Conservation (phyloP, 2,888 invertebrate species). For the Amitus sp. region DNA sequence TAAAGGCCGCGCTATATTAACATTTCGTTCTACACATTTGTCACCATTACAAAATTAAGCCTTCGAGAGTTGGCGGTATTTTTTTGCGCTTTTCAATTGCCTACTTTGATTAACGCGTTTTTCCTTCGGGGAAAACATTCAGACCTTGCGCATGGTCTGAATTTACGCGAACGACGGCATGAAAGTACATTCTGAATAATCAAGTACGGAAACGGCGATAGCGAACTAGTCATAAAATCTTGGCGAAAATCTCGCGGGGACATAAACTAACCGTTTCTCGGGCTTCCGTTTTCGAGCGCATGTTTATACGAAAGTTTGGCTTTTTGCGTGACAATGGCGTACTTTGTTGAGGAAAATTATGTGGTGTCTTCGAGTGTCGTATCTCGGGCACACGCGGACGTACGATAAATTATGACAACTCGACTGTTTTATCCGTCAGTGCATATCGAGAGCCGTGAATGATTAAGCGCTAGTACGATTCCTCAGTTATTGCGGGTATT, state of each 20-base stretch:
- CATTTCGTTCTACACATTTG: not conserved
- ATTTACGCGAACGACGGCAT: no score
- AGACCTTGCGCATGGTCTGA: no score
- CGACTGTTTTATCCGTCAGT: constrained; percentile 26
- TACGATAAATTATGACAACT: constrained; percentile 27
- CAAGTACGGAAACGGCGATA: constrained; percentile 3
- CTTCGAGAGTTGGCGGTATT: no score
- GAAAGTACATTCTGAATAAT: not conserved
- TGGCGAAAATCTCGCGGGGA: not conserved
- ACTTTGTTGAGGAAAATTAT: constrained; percentile 37
- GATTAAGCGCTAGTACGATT: constrained; percentile 29
- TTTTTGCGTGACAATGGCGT: constrained; percentile 28
- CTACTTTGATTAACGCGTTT: no score
- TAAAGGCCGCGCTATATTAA: not conserved
- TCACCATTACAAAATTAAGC: not conserved
- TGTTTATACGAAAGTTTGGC: not conserved
- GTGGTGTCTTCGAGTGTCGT: constrained; percentile 32
- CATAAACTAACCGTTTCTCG: not conserved
- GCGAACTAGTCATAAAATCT: not conserved
- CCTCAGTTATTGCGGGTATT: not conserved
- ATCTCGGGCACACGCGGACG: constrained; percentile 35
- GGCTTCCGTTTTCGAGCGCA: not conserved
- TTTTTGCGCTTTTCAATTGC: no score
- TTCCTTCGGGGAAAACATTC: no score
- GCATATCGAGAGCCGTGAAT: constrained; percentile 38